Evolutionary conservation across 37 sponge, comb jelly and placozoan species (phyloP).

Genomic region (Hexactinellida sp.): DNA sequence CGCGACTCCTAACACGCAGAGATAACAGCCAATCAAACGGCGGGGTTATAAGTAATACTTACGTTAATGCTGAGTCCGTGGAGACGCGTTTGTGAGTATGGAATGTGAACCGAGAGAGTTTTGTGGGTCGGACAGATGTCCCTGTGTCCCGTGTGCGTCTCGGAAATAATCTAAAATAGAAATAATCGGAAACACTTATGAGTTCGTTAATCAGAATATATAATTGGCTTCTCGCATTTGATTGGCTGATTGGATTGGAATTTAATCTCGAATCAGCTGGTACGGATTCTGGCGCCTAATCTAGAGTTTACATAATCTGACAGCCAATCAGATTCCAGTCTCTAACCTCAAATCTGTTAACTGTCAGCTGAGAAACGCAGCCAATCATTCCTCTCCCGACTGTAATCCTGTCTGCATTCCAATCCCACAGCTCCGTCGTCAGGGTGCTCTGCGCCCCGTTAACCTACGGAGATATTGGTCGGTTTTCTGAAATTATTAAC

Average conservation of each 20-base stretch:
- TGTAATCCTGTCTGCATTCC: not conserved
- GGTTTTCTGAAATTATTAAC: too few relatives aligned
- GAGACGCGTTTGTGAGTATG: not conserved
- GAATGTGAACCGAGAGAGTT: not conserved
- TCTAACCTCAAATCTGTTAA: conserved; percentile 1
- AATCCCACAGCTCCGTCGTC: not conserved
- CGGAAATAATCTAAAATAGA: not conserved
- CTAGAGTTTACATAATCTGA: too few relatives aligned
- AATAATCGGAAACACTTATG: too few relatives aligned
- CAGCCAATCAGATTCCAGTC: too few relatives aligned
- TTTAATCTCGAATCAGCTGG: not conserved
- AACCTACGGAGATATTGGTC: too few relatives aligned
- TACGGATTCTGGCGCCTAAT: not conserved
- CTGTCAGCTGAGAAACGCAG: not conserved
- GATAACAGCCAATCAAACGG: too few relatives aligned
- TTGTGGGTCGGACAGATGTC: not conserved
- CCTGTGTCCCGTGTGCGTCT: not conserved
- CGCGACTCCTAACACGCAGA: not conserved
- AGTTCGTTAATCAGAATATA: too few relatives aligned
- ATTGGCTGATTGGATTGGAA: not conserved
- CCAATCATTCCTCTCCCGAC: not conserved
- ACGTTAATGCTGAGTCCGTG: not conserved
- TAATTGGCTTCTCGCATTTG: not conserved
- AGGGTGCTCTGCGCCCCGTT: not conserved
- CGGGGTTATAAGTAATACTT: not conserved